Conservation (phyloP, 2,113 vertebrate genomes). For the Lates calcarifer region DNA sequence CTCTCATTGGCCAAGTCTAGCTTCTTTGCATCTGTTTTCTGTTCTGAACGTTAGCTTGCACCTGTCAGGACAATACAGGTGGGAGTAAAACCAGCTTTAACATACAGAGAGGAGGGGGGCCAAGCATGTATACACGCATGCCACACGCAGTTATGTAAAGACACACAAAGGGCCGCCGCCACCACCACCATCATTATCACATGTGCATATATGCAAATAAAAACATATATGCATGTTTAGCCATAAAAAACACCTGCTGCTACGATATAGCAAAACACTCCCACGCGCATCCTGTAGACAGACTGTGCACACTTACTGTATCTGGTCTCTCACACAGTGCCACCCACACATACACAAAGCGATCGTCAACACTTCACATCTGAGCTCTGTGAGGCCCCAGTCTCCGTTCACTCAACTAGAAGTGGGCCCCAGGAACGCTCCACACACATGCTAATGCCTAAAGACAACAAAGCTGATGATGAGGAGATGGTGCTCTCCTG, state of each 20-base stretch:
- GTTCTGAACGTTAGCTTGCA: conserved; percentile 46
- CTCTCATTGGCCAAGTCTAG: conserved; percentile 24
- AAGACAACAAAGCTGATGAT: conserved; percentile 70
- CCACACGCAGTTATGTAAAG: conserved; percentile 46
- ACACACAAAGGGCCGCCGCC: conserved; percentile 40
- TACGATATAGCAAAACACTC: conserved; percentile 48
- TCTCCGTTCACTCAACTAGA: conserved; percentile 51
- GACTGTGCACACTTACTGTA: conserved; percentile 30
- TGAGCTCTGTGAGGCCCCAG: conserved; percentile 49
- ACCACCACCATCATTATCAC: conserved; percentile 15
- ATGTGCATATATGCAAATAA: conserved; percentile 53
- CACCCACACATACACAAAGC: conserved; percentile 44
- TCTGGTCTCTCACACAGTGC: conserved; percentile 16
- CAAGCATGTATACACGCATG: conserved; percentile 27
- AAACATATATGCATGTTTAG: conserved; percentile 44
- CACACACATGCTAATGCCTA: conserved; percentile 71
- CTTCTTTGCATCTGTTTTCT: conserved; percentile 54
- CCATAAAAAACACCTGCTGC: conserved; percentile 45
- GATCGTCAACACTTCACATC: conserved; percentile 39
- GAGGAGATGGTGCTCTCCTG: conserved; percentile 58
- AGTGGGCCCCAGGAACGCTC: conserved; percentile 34
- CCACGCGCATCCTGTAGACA: conserved; percentile 48
- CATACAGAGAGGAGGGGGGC: conserved; percentile 7
- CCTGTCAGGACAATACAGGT: conserved; percentile 52
- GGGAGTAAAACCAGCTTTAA: conserved; percentile 40